Evolutionary conservation across 1,140 invertebrate species (phyloP), one percentile per base, ranked within the genome.

Genomic region (Leptoteleia sp.): DNA sequence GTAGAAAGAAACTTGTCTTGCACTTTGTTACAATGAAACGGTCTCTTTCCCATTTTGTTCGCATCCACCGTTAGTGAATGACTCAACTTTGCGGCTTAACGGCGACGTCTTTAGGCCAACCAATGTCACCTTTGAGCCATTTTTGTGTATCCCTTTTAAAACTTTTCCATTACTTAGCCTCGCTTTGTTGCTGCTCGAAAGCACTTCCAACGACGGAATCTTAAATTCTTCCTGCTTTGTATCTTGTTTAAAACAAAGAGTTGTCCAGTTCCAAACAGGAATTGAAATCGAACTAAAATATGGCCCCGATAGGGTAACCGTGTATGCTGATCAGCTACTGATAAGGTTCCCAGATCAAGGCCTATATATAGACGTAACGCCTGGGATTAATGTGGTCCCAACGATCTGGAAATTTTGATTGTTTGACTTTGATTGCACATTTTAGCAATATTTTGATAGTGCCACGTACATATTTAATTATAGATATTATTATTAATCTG

Each of bases 1-100:
- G 50, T 65, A 57, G 43, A n/a, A 71, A 43, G 37, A 13, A 54
- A 31, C 57, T 45, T 62, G 42, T 61, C 50, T 45, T 19, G 61
- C 62, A 57, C 55, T 72, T 72, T 62, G 76, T 78, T 65, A 61
- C 67, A 67, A 59, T 47, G 59, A 67, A 78, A 78, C 67, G 75
- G 75, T 68, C 47, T 68, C 61, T 61, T 72, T 78, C 67, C 76
- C 50, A 73, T 72, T 72, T 62, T 40, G 55, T 65, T 62, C 55
- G 29, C 61, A 67, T 52, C 67, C 61, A 73, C 67, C 76, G 76
- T 78, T 78, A 78, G 37, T 55, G 48, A 72, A 68, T 68, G 61
- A 67, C 59, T 77, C 12, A 38, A 17, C 54, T 52, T 43, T 62
- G 65, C 33, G 43, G 42, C 52, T 57, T 67, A 70, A 70, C 73